These are phyloP conservation scores for Epirrhoe alternata DNA, from an alignment of 2,888 invertebrate species.

Conservation along the genomic window DNA sequence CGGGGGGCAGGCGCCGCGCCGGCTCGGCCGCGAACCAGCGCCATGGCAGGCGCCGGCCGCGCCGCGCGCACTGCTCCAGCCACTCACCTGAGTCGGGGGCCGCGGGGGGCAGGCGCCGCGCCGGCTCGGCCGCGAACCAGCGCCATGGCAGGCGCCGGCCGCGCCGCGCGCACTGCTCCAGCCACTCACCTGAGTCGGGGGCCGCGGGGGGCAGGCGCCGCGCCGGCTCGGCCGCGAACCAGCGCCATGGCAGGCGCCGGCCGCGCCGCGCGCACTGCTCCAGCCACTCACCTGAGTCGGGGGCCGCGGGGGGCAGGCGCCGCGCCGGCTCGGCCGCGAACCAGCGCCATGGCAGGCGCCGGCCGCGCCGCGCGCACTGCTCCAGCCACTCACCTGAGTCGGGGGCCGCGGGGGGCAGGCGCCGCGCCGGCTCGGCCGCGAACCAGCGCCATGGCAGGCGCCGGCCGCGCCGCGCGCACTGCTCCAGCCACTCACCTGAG, in stretches of 20 bases:
- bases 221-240: constrained; percentile 47
- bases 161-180: too few species aligned
- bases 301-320: constrained; percentile 27
- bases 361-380: constrained; percentile 83
- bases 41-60: too few species aligned
- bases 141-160: too few species aligned
- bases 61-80: too few species aligned
- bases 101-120: not conserved
- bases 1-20: not conserved
- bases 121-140: constrained; percentile 47
- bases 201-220: not conserved
- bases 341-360: constrained; percentile 80
- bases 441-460: too few species aligned
- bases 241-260: too few species aligned
- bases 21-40: constrained; percentile 47
- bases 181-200: constrained; percentile 16
- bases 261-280: too few species aligned
- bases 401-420: constrained; percentile 88
- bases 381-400: constrained; percentile 88
- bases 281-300: constrained; percentile 34
- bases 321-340: constrained; percentile 84
- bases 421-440: too few species aligned
- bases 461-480: too few species aligned
- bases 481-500: constrained; percentile 20
- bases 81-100: constrained; percentile 17